Conservation (phyloP, 2,888 invertebrate species). For the Apamea epomidion region DNA sequence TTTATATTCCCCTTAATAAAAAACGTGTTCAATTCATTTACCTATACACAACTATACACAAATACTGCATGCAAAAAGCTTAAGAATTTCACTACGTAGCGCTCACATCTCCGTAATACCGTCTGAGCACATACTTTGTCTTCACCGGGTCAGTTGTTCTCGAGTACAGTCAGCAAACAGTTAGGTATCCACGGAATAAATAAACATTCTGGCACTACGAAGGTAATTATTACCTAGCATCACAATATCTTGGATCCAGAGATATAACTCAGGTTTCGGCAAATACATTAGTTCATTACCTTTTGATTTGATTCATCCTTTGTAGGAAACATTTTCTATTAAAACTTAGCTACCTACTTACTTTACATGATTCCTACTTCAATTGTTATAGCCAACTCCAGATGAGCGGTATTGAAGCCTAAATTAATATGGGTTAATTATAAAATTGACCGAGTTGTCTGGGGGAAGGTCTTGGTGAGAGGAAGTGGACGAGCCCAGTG, state of each 20-base stretch:
- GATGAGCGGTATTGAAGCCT: neutral
- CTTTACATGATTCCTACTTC: neutral
- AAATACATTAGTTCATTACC: neutral
- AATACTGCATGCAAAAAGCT: neutral
- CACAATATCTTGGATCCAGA: neutral
- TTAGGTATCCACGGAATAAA: neutral
- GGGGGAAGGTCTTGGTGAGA: neutral
- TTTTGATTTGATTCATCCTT: neutral
- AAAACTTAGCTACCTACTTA: neutral
- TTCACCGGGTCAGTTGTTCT: constrained; percentile 45
- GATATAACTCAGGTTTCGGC: neutral
- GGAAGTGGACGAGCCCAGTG: no score
- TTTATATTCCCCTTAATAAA: neutral
- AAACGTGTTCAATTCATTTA: neutral
- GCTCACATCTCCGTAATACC: constrained; percentile 30
- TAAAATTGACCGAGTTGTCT: neutral
- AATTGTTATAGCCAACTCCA: neutral
- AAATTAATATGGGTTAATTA: neutral
- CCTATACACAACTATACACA: neutral
- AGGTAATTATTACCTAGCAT: neutral
- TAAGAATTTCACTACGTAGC: constrained; percentile 4
- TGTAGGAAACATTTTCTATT: neutral
- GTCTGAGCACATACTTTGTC: constrained; percentile 51
- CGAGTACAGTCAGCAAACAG: neutral
- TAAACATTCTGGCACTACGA: neutral